These are phyloP conservation scores for Colostygia pectinataria DNA, from an alignment of 2,888 invertebrate genomes.

Conservation along the genomic window DNA sequence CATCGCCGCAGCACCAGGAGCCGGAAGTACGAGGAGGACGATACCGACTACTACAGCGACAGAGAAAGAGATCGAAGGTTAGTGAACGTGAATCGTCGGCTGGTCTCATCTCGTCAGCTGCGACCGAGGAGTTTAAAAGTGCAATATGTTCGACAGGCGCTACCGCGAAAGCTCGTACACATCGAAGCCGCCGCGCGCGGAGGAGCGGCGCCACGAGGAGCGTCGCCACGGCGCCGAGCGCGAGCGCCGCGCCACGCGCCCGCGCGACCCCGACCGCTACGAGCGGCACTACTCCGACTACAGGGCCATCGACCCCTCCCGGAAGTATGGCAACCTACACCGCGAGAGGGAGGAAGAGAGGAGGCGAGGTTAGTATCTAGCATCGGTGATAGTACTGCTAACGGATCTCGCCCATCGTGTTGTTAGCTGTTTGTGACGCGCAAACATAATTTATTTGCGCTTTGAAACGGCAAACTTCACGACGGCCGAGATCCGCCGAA, in stretches of 20 bases:
- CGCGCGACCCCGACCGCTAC: constrained; percentile 49
- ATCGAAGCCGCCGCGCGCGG: constrained; percentile 66
- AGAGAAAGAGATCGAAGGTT: constrained; percentile 82
- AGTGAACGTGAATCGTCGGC: constrained; percentile 4
- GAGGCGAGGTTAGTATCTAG: constrained; percentile 52
- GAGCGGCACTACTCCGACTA: constrained; percentile 47
- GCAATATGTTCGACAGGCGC: constrained; percentile 48
- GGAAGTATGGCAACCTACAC: constrained; percentile 59
- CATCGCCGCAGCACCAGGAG: constrained; percentile 65
- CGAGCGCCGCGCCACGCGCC: constrained; percentile 45
- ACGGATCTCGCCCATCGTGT: too few species aligned
- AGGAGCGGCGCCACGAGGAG: constrained; percentile 43
- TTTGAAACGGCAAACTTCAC: too few species aligned
- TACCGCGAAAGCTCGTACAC: constrained; percentile 79
- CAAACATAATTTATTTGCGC: too few species aligned
- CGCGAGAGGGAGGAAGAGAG: constrained; percentile 53
- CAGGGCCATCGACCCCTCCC: constrained; percentile 67
- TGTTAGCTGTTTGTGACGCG: too few species aligned
- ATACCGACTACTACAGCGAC: constrained; percentile 87
- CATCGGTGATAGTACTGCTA: too few species aligned
- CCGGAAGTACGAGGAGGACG: constrained; percentile 85
- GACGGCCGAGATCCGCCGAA: too few species aligned
- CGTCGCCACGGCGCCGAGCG: constrained; percentile 49
- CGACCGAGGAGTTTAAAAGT: too few species aligned
- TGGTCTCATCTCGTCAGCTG: too few species aligned